Evolutionary conservation across 92 coral and sea anemone genomes (phyloP).

Genomic region (Porites evermanni): DNA sequence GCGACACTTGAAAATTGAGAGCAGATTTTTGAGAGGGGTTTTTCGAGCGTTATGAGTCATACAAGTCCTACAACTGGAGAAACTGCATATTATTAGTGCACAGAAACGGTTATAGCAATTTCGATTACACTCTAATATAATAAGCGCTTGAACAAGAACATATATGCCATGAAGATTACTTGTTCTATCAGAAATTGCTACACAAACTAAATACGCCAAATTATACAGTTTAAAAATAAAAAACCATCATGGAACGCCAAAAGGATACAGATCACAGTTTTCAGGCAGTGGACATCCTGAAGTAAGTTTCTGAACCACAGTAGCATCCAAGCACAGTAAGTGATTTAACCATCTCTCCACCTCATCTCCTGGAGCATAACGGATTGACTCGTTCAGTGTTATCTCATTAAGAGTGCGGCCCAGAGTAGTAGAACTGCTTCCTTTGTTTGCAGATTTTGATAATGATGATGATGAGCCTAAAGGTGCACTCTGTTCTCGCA

Average conservation of each 20-base stretch:
- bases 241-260: background rate
- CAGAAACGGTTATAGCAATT: too few relatives aligned
- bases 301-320: slow-evolving; percentile 80
- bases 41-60: too few relatives aligned
- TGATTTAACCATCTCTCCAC: slow-evolving; percentile 92
- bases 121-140: too few relatives aligned
- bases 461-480: slow-evolving; percentile 60
- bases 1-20: too few relatives aligned
- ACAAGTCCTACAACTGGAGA: too few relatives aligned
- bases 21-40: too few relatives aligned
- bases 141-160: too few relatives aligned
- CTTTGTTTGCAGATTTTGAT: slow-evolving; percentile 54
- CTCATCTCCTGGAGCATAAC: slow-evolving; percentile 92
- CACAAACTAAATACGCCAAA: too few relatives aligned
- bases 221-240: too few relatives aligned
- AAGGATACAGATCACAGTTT: slow-evolving; percentile 97
- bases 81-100: too few relatives aligned
- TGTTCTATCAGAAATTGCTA: too few relatives aligned
- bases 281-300: slow-evolving; percentile 97
- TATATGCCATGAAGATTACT: too few relatives aligned
- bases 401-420: slow-evolving; percentile 89
- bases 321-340: slow-evolving; percentile 93
- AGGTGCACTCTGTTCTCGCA: slow-evolving; percentile 82
- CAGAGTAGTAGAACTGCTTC: slow-evolving; percentile 56
- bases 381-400: slow-evolving; percentile 89